Evolutionary conservation across 2,797 vertebrate species (phyloP).

Genomic region (Enteromius afrohamiltoni): DNA sequence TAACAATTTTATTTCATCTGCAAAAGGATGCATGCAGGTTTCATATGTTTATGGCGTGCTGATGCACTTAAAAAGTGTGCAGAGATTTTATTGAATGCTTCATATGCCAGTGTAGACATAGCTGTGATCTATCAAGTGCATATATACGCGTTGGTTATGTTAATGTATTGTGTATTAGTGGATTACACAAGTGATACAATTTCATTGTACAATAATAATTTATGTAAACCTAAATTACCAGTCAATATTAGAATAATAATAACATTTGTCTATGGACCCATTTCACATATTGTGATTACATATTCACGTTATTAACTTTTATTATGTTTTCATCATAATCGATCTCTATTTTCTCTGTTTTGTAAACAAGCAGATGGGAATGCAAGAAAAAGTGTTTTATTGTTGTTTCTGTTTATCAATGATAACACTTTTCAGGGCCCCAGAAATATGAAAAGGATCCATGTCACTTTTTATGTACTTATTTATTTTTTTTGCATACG

Average conservation of each 20-base stretch:
- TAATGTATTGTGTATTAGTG: neutral
- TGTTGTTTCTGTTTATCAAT: neutral
- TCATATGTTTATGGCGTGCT: neutral
- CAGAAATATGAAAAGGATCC: neutral
- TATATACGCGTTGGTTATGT: neutral
- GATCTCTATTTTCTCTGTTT: neutral
- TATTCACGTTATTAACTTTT: neutral
- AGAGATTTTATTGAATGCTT: neutral
- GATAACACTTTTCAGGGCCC: neutral
- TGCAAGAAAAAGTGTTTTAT: neutral
- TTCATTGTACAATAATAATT: neutral
- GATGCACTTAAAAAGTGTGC: neutral
- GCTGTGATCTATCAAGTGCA: neutral
- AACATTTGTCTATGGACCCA: neutral
- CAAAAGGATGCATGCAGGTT: neutral
- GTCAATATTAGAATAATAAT: neutral
- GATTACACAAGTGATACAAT: neutral
- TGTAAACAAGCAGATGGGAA: neutral
- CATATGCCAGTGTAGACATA: neutral
- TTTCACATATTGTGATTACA: neutral
- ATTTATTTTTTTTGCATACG: neutral
- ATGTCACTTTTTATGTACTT: neutral
- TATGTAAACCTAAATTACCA: neutral
- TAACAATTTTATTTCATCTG: neutral
- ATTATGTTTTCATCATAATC: neutral